phyloP scores from a whole-genome alignment of 2,888 invertebrate genomes.

The Ecliptopera silaceata region DNA sequence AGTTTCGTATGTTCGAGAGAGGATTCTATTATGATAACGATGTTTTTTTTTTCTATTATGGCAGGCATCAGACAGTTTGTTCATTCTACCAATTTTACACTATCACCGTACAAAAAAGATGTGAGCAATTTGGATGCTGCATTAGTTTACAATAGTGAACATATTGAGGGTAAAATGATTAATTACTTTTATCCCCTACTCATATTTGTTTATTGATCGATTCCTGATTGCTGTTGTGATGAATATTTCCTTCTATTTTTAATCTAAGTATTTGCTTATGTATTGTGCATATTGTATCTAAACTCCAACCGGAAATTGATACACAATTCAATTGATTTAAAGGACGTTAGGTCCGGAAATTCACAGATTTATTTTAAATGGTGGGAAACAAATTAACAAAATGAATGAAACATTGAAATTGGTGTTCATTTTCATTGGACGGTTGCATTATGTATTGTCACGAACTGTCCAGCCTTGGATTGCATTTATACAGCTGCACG shows the following conservation, averaged over 20 bases:
- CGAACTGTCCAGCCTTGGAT: conserved; percentile 56
- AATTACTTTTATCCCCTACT: conserved; percentile 44
- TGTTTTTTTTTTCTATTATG: too few species aligned
- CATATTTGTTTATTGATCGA: conserved; percentile 18
- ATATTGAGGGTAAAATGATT: conserved; percentile 48
- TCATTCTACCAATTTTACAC: neutral
- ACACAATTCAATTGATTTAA: neutral
- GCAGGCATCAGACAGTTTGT: neutral
- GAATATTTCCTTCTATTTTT: neutral
- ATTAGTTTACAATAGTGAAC: conserved; percentile 47
- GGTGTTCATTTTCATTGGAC: conserved; percentile 26
- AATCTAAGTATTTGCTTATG: neutral
- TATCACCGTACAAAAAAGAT: conserved; percentile 2
- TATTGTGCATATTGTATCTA: too few species aligned
- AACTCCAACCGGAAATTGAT: conserved; percentile 2
- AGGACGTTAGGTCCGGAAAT: conserved; percentile 4
- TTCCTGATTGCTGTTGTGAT: conserved; percentile 6
- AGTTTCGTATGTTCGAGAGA: too few species aligned
- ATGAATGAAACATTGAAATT: conserved; percentile 12
- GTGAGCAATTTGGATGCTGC: conserved; percentile 30
- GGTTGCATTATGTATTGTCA: conserved; percentile 42
- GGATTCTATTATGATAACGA: too few species aligned
- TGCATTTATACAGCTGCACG: conserved; percentile 63
- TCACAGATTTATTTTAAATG: conserved; percentile 5
- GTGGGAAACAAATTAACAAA: conserved; percentile 17